phyloP scores from a whole-genome alignment of 2,888 invertebrate genomes.

The Sinhomidia bicolor region DNA sequence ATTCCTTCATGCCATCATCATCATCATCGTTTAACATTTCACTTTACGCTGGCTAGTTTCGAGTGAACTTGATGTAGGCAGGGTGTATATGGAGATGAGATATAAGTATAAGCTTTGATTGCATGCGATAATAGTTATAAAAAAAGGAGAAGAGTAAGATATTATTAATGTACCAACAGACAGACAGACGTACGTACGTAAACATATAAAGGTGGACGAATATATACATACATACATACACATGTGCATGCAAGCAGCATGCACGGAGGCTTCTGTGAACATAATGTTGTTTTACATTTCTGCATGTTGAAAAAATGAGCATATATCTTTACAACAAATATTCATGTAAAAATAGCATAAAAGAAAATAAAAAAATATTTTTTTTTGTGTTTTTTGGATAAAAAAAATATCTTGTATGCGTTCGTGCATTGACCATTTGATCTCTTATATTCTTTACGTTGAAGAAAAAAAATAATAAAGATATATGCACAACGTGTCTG shows the following conservation, averaged over 20 bases:
- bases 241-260: too few relatives aligned
- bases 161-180: too few relatives aligned
- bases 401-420: constrained; percentile 5
- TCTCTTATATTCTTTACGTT: not conserved
- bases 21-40: constrained; percentile 42
- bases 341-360: too few relatives aligned
- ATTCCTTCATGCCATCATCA: not conserved
- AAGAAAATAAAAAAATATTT: not conserved
- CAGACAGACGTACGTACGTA: not conserved
- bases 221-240: not conserved
- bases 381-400: not conserved
- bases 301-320: not conserved
- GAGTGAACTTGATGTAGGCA: constrained; percentile 20
- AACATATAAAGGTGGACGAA: not conserved
- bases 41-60: constrained; percentile 16
- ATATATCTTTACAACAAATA: too few relatives aligned
- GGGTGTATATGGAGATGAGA: too few relatives aligned
- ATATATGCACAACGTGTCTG: too few relatives aligned
- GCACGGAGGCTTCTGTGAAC: too few relatives aligned
- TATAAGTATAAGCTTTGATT: too few relatives aligned
- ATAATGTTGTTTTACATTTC: not conserved
- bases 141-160: too few relatives aligned
- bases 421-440: constrained; percentile 52
- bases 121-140: too few relatives aligned
- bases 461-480: too few relatives aligned